Percentiles rank a stretch among this genome's conserved stretches.
Conservation (phyloP, 2,797 vertebrate genomes). For the Hydrolagus colliei region DNA sequence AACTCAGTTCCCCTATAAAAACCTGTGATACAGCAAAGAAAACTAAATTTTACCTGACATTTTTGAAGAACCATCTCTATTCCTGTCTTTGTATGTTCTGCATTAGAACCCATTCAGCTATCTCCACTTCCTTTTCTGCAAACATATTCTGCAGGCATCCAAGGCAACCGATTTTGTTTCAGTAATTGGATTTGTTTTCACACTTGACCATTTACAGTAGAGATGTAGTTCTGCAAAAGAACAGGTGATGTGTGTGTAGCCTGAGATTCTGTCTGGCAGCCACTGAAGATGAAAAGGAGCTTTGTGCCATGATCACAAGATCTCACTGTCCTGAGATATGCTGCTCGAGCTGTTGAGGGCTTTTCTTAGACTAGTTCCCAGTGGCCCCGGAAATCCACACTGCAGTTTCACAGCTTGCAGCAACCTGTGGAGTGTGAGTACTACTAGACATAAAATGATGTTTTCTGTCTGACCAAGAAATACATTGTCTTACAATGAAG, state of each 20-base stretch:
- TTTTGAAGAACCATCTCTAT: too few relatives aligned
- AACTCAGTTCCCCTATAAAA: too few relatives aligned
- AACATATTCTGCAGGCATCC: too few relatives aligned
- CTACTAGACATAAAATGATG: slow-evolving; percentile 35
- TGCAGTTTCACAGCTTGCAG: slow-evolving; percentile 18
- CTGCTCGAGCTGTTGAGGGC: slow-evolving; percentile 30
- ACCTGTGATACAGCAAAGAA: too few relatives aligned
- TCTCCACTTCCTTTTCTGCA: neutral
- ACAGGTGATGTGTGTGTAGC: slow-evolving; percentile 35
- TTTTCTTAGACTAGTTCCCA: slow-evolving; percentile 20
- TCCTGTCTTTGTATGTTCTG: too few relatives aligned
- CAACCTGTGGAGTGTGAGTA: slow-evolving; percentile 32
- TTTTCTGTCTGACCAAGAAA: slow-evolving; percentile 12
- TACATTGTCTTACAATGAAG: neutral
- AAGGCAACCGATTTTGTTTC: neutral
- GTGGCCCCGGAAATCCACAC: slow-evolving; percentile 34
- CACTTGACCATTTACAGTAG: neutral
- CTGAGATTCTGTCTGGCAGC: slow-evolving; percentile 38
- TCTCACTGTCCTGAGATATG: slow-evolving; percentile 39
- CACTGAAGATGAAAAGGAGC: slow-evolving; percentile 47
- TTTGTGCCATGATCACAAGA: slow-evolving; percentile 48
- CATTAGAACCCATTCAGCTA: too few relatives aligned
- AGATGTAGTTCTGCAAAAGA: slow-evolving; percentile 24
- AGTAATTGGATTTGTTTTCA: neutral
- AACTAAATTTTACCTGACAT: too few relatives aligned